A percentile compares a stretch with the other conserved stretches of the same genome.
phyloP scores from a whole-genome alignment of 2,113 vertebrate genomes.

The Apus apus region DNA sequence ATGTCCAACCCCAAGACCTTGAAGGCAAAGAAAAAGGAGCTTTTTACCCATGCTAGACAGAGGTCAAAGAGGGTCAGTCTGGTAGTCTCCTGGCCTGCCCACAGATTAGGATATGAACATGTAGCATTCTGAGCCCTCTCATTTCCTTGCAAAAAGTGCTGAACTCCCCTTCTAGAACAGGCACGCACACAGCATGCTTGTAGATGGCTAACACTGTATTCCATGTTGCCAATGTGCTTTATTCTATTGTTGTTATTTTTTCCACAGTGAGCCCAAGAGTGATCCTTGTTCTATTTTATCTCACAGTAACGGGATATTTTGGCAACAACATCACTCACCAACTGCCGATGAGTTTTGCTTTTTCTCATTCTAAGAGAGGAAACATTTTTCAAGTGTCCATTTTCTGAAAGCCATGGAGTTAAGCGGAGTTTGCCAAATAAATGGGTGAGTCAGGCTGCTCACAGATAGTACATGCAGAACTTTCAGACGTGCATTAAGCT shows the following conservation, averaged over 20 bases:
- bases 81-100: neutral
- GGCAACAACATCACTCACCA: neutral
- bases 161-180: neutral
- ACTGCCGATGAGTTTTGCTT: rapidly evolving
- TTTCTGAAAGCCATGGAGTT: neutral
- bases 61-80: neutral
- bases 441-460: slow-evolving; percentile 7
- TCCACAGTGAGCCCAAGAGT: neutral
- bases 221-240: neutral
- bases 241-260: neutral
- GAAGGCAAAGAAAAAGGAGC: neutral
- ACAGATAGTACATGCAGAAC: slow-evolving; percentile 44
- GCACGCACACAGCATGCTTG: neutral
- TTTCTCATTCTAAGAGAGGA: neutral
- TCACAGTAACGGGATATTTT: neutral
- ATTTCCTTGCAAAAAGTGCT: neutral
- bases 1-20: neutral
- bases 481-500: neutral
- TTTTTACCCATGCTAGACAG: neutral
- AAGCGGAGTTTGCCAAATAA: neutral
- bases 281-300: neutral
- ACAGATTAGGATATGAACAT: neutral
- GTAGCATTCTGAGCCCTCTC: neutral
- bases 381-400: neutral
- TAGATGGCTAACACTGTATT: neutral